Evolutionary conservation across 2,797 vertebrate genomes (phyloP), one percentile per base, ranked within the genome.

Genomic region (Eulemur rubriventer): DNA sequence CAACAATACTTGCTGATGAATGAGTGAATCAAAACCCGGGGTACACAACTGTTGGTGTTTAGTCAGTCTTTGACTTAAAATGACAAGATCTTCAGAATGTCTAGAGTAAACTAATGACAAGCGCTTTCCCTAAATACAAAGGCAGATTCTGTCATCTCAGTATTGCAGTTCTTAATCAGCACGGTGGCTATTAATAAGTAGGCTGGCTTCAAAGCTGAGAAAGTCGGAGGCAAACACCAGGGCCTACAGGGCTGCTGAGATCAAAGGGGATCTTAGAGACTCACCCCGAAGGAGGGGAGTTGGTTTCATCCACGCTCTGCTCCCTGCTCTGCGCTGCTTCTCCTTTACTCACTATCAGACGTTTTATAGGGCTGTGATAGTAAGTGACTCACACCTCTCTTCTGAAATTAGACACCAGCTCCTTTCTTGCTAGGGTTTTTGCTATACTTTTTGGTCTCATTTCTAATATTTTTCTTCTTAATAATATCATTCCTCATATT

Each of bases 201-300:
- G 95, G 94, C 95, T 83, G 75, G 94, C 97, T 94, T 97, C 96
- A 96, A 97, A 94, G 97, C 96, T 86, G 95, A 91, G 95, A 94
- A 97, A 92, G 88, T 87, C 11, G 1, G 95, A 98, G 95, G 96
- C 79, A 72, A 97, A 97, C 89, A 80, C 78, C 89, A 79, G 75
- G 83, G 96, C 94, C 91, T 57, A 46, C 67, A 43, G 92, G 75
- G 91, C 96, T 96, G 93, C 95, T 48, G 91, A 97, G 95, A 97
- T 97, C 96, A 96, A 96, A 97, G 91, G 91, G 75, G 95, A 96
- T 84, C 96, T 85, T 12, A 52, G 95, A 85, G 96, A 76, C 79
- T 79, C 50, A n/a, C 72, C 90, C 70, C 3, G 20, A 72, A 95
- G 81, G 94, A 79, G 73, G 35, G 94, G 84, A 43, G 87, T 0